Evolutionary conservation across 1,140 invertebrate genomes (phyloP).

Genomic region (Nasonia longicornis): DNA sequence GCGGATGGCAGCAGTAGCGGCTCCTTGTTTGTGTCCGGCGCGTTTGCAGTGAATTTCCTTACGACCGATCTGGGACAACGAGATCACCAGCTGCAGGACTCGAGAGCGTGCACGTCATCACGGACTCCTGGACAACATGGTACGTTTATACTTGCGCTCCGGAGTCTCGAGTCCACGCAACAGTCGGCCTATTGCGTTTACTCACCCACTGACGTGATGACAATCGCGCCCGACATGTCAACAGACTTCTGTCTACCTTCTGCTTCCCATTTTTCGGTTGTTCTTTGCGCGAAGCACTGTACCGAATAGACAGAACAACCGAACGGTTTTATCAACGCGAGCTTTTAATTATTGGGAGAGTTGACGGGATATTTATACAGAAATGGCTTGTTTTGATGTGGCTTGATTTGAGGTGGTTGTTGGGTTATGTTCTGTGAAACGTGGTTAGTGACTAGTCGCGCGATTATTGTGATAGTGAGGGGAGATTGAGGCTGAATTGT

Average conservation of each 20-base stretch:
- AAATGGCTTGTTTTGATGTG: conserved; percentile 28
- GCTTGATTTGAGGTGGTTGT: background rate
- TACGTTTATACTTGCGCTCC: background rate
- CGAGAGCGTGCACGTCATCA: background rate
- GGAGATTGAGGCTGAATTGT: background rate
- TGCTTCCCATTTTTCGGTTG: background rate
- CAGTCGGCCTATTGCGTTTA: background rate
- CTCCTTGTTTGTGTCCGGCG: conserved; percentile 31
- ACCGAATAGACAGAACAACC: background rate
- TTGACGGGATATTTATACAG: background rate
- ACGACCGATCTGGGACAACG: background rate
- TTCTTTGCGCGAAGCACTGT: background rate
- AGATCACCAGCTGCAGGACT: background rate
- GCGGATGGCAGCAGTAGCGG: conserved; percentile 40
- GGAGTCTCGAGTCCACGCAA: background rate
- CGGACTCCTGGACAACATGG: conserved; percentile 29
- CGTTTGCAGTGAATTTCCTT: conserved; percentile 1
- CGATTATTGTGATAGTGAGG: background rate
- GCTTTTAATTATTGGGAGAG: background rate
- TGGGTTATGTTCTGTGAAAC: conserved; percentile 30
- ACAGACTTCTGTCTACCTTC: conserved; percentile 19
- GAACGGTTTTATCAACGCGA: background rate
- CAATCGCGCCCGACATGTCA: conserved; percentile 24
- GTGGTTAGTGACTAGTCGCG: background rate
- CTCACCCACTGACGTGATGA: background rate